Conservation (phyloP, 2,113 vertebrate genomes). For the Ptyas mucosa region DNA sequence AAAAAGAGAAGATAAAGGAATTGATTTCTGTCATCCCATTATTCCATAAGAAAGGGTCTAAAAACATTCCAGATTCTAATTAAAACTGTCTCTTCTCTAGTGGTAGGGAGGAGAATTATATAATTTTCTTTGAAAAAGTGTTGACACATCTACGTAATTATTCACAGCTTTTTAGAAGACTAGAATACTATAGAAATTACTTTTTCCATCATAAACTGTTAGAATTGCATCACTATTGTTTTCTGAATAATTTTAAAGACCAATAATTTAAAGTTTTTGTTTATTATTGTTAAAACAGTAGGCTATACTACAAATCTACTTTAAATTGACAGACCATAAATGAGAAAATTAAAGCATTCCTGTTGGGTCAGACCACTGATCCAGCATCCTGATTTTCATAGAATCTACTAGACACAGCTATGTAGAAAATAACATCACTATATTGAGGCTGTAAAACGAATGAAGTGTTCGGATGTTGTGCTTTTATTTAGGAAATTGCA, state of each 20-base stretch:
- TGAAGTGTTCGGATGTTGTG: not conserved
- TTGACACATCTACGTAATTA: not conserved
- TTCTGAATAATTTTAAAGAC: not conserved
- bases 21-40: constrained; percentile 34
- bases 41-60: constrained; percentile 13
- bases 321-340: not conserved
- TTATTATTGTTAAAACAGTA: not conserved
- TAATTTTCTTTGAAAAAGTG: not conserved
- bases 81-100: constrained; percentile 12
- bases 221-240: not conserved
- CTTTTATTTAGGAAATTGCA: not conserved
- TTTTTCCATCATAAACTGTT: not conserved
- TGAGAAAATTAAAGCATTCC: not conserved
- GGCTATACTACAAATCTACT: not conserved
- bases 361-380: not conserved
- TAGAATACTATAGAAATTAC: not conserved
- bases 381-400: not conserved
- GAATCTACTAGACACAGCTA: not conserved
- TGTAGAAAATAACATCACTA: not conserved
- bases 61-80: constrained; percentile 23
- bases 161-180: not conserved
- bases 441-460: not conserved
- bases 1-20: constrained; percentile 35
- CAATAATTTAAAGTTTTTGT: not conserved
- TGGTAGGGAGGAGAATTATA: not conserved